Evolutionary conservation across 2,797 vertebrate species (phyloP).

Genomic region (Champsocephalus esox): DNA sequence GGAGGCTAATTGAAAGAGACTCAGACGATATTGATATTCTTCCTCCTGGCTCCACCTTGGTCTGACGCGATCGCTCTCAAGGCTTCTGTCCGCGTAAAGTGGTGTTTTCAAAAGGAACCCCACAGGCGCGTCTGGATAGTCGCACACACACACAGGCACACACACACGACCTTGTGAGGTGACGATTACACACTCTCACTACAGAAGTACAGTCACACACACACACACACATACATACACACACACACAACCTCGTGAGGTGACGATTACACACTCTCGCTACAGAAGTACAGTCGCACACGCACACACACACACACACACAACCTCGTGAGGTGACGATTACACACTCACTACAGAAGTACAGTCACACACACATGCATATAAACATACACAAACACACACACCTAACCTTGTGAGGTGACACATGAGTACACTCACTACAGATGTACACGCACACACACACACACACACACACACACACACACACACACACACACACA

Average conservation of each 20-base stretch:
- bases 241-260: too few relatives aligned
- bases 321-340: too few relatives aligned
- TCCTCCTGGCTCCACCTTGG: conserved; percentile 49
- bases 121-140: conserved; percentile 37
- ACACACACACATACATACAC: too few relatives aligned
- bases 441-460: too few relatives aligned
- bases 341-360: too few relatives aligned
- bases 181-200: background rate
- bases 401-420: background rate
- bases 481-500: too few relatives aligned
- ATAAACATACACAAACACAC: background rate
- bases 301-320: too few relatives aligned
- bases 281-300: too few relatives aligned
- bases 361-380: too few relatives aligned
- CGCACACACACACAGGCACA: background rate
- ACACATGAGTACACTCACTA: background rate
- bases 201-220: conserved; percentile 11
- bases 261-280: too few relatives aligned
- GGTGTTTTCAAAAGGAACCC: conserved; percentile 44
- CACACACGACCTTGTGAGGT: too few relatives aligned
- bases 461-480: too few relatives aligned
- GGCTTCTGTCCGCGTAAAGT: conserved; percentile 55
- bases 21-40: conserved; percentile 59
- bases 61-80: conserved; percentile 55
- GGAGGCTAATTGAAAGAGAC: conserved; percentile 57